Conservation (phyloP, 1,140 invertebrate species). For the Trachelipus rathkii region DNA sequence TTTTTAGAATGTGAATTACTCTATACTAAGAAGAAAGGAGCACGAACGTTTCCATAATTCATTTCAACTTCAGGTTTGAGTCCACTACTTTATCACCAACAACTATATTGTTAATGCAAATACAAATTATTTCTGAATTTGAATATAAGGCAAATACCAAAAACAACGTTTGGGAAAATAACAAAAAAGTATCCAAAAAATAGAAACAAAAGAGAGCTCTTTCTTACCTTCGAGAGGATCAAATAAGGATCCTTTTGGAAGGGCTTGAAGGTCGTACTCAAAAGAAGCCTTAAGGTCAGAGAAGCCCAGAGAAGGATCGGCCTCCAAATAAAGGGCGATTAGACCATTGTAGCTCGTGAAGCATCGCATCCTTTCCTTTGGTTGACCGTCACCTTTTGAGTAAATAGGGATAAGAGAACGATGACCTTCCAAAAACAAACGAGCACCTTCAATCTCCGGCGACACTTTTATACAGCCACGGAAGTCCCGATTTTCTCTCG, state of each 20-base stretch:
- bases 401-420: constrained; percentile 59
- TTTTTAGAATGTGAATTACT: too few relatives aligned
- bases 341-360: constrained; percentile 64
- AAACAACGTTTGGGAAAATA: too few relatives aligned
- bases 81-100: too few relatives aligned
- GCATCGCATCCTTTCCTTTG: constrained; percentile 52
- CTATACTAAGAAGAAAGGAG: too few relatives aligned
- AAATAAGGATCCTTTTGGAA: constrained; percentile 53
- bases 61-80: too few relatives aligned
- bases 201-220: too few relatives aligned
- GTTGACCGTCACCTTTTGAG: constrained; percentile 56
- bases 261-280: constrained; percentile 63
- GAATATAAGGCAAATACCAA: too few relatives aligned
- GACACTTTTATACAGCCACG: constrained; percentile 63
- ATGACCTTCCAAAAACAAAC: constrained; percentile 66
- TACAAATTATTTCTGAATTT: too few relatives aligned
- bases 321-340: constrained; percentile 68
- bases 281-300: constrained; percentile 55
- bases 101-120: too few relatives aligned
- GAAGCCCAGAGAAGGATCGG: constrained; percentile 50
- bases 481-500: constrained; percentile 56
- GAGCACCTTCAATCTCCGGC: constrained; percentile 55
- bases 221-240: constrained; percentile 58
- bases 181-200: too few relatives aligned
- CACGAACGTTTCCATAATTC: too few relatives aligned